Evolutionary conservation across 2,888 invertebrate species (phyloP).

Genomic region (Chymomyza amoena): DNA sequence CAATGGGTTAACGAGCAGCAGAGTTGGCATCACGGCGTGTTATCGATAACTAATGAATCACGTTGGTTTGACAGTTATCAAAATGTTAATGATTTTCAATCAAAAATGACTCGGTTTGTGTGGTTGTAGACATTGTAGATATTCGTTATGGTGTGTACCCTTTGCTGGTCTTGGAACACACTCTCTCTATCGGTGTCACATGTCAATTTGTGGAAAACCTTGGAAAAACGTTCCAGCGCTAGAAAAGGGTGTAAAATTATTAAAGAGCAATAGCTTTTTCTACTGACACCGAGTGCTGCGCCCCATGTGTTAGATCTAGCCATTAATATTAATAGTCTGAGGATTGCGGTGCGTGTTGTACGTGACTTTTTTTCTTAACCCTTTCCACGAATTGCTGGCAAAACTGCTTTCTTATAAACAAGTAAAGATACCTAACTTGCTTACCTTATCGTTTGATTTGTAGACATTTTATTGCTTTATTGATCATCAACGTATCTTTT

Average conservation of each 20-base stretch:
- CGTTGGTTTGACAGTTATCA: slow-evolving; percentile 38
- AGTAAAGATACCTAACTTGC: background rate
- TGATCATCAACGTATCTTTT: slow-evolving; percentile 62
- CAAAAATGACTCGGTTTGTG: slow-evolving; percentile 25
- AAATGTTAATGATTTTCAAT: slow-evolving; percentile 51
- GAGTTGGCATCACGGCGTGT: background rate
- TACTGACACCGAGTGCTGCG: slow-evolving; percentile 50
- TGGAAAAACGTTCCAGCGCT: background rate
- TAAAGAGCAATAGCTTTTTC: slow-evolving; percentile 39
- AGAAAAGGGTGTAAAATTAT: background rate
- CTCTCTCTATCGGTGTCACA: slow-evolving; percentile 54
- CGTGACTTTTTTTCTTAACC: slow-evolving; percentile 71
- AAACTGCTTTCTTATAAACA: slow-evolving; percentile 34
- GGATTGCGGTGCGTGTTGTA: slow-evolving; percentile 61
- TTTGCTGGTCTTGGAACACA: slow-evolving; percentile 9
- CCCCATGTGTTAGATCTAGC: slow-evolving; percentile 74
- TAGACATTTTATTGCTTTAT: slow-evolving; percentile 74
- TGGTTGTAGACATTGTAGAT: slow-evolving; percentile 11
- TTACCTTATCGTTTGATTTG: slow-evolving; percentile 68
- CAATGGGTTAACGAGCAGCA: background rate
- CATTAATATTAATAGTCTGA: slow-evolving; percentile 74
- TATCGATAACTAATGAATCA: slow-evolving; percentile 42
- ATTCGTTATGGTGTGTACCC: slow-evolving; percentile 39
- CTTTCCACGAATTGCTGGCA: slow-evolving; percentile 58
- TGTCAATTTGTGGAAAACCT: slow-evolving; percentile 58